A percentile compares a stretch with the other conserved stretches of the same genome.
phyloP scores from a whole-genome alignment of 2,888 invertebrate species.

The Allolobophora icterica region DNA sequence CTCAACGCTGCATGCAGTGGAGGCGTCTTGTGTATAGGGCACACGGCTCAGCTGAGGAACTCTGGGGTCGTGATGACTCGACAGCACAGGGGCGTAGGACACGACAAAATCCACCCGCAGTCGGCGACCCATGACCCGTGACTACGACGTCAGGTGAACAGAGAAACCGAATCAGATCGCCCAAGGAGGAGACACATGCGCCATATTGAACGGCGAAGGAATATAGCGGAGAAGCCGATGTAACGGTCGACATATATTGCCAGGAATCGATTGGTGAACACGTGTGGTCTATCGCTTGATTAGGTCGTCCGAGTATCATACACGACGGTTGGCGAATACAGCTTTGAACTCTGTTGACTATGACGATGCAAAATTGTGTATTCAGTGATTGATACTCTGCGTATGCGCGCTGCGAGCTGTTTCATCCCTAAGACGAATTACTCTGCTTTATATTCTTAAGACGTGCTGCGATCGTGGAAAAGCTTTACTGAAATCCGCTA shows the following conservation, averaged over 20 bases:
- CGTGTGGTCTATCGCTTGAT: neutral
- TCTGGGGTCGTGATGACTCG: neutral
- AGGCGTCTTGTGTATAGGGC: neutral
- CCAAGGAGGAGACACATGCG: neutral
- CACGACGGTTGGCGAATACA: neutral
- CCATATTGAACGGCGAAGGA: neutral
- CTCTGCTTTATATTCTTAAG: neutral
- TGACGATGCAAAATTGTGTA: neutral
- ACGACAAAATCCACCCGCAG: neutral
- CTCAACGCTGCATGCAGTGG: neutral
- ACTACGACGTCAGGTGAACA: neutral
- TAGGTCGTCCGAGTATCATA: neutral
- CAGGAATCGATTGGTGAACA: neutral
- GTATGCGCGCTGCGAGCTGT: neutral
- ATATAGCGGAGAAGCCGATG: neutral
- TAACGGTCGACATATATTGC: neutral
- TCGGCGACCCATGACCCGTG: neutral
- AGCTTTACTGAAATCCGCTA: neutral
- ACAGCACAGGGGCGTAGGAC: neutral
- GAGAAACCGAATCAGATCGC: neutral
- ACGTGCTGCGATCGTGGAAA: neutral
- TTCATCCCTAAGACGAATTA: neutral
- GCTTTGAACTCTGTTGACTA: neutral
- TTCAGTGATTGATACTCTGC: neutral
- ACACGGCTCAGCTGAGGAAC: neutral